phyloP scores from a whole-genome alignment of 2,888 invertebrate species.

The Trichopria drosophilae region DNA sequence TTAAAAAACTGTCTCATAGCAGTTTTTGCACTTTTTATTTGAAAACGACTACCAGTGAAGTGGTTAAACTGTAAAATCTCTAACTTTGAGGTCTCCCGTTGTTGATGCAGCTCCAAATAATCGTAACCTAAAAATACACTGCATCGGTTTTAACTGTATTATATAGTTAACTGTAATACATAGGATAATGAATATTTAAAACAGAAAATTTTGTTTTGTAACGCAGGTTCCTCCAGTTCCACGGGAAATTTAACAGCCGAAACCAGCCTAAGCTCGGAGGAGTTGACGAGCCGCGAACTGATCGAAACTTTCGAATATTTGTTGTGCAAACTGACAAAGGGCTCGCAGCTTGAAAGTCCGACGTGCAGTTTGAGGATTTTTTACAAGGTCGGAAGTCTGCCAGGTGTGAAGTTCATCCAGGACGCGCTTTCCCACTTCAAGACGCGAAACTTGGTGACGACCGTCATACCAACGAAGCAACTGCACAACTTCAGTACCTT shows the following conservation, averaged over 20 bases:
- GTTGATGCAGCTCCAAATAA: too few species aligned
- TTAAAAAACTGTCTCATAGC: too few species aligned
- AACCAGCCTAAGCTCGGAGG: conserved; percentile 50
- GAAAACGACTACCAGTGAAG: too few species aligned
- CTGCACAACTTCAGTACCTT: conserved; percentile 81
- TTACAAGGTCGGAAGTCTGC: conserved; percentile 69
- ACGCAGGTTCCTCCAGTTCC: conserved; percentile 54
- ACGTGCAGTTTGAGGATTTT: conserved; percentile 78
- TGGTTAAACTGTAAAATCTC: too few species aligned
- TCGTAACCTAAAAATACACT: too few species aligned
- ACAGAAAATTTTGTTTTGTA: conserved; percentile 14
- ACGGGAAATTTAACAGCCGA: conserved; percentile 54
- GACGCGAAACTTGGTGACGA: conserved; percentile 65
- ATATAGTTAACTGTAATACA: not conserved
- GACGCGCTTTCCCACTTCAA: conserved; percentile 52
- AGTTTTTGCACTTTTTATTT: too few species aligned
- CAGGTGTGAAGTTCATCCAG: conserved; percentile 57
- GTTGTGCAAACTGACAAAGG: conserved; percentile 63
- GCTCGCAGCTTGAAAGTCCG: conserved; percentile 59
- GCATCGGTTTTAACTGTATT: too few species aligned
- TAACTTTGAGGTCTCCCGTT: too few species aligned
- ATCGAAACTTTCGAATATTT: conserved; percentile 64
- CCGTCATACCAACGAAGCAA: conserved; percentile 77
- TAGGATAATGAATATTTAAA: conserved; percentile 1
- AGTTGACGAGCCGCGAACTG: conserved; percentile 60